Base-by-base conservation (phyloP, 2,113 vertebrate species). In the Tachuris rubrigastra region DNA sequence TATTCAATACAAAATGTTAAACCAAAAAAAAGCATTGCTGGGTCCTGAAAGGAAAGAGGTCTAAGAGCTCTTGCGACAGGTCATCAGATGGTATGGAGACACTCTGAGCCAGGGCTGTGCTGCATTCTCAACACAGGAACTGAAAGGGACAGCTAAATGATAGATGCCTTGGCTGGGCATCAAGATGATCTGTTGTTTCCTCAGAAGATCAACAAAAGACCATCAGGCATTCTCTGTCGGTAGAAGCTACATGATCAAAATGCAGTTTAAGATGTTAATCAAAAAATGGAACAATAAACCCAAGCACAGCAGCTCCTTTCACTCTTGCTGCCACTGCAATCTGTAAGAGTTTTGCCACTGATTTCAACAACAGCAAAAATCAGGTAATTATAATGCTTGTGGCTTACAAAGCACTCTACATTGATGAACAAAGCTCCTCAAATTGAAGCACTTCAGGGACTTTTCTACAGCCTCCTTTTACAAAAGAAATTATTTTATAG, bases 181-280 rank as follows among this genome's bases (percentile, higher is more conserved):
- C 89, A 91, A 46, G 74, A 86, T 53, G 93, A 95, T 85, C 81
- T 94, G 65, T 42, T 94, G 85, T 71, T 91, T 82, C 50, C 62
- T 93, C 93, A 77, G 58, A 87, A 93, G 74, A 94, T 85, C 91
- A 77, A 78, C 79, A 77, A 78, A 72, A 88, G 60, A 88, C 56
- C 52, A 86, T 89, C 83, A 37, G 39, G 85, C 68, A 88, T 75
- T 42, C 82, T 17, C 47, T 63, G 67, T 41, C 80, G 52, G 79
- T 14, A 82, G 44, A 47, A 90, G 24, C 47, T 96, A 85, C 80
- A 72, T 9, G 59, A 92, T 63, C 91, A 87, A 95, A 91, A 85
- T 73, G 49, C 55, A 73, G 41, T 58, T 91, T 82, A 89, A 94
- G 90, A 90, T 90, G 85, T 72, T 94, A 86, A 95, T 88, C 93